Evolutionary conservation across 2,888 invertebrate species (phyloP).

Genomic region (Hydroisotoma schaefferi): DNA sequence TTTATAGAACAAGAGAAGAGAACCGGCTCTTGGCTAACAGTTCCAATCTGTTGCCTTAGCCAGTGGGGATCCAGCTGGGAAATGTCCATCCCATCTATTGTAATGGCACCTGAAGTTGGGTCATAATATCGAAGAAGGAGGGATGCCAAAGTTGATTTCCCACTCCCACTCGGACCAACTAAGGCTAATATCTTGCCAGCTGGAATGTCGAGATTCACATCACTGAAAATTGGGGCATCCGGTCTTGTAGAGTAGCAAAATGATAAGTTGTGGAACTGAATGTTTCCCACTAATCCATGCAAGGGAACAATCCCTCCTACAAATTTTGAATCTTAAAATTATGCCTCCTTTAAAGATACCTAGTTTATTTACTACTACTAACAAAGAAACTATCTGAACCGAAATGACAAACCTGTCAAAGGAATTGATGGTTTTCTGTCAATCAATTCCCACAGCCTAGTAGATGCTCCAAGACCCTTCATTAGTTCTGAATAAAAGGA

Average conservation of each 20-base stretch:
- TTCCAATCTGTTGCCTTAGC: conserved; percentile 81
- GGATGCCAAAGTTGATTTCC: conserved; percentile 87
- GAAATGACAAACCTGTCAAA: conserved; percentile 57
- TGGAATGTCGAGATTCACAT: conserved; percentile 64
- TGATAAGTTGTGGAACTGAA: conserved; percentile 68
- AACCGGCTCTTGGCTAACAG: conserved; percentile 90
- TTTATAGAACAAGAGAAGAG: conserved; percentile 85
- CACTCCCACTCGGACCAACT: conserved; percentile 91
- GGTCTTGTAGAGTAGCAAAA: conserved; percentile 70
- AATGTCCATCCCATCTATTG: conserved; percentile 74
- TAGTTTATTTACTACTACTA: background rate
- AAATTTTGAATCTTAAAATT: background rate
- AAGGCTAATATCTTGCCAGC: conserved; percentile 73
- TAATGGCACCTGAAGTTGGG: conserved; percentile 66
- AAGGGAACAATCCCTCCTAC: conserved; percentile 63
- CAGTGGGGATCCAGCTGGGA: conserved; percentile 73
- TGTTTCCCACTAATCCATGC: conserved; percentile 62
- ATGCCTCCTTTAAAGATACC: background rate
- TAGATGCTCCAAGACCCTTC: conserved; percentile 83
- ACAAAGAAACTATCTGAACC: background rate
- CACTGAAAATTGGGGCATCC: conserved; percentile 61
- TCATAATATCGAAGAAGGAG: conserved; percentile 83
- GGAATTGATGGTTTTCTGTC: conserved; percentile 77
- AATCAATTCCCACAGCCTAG: conserved; percentile 82
- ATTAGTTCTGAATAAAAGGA: conserved; percentile 92